Conservation (phyloP, 2,797 vertebrate genomes). For the Onychomys arenicola region DNA sequence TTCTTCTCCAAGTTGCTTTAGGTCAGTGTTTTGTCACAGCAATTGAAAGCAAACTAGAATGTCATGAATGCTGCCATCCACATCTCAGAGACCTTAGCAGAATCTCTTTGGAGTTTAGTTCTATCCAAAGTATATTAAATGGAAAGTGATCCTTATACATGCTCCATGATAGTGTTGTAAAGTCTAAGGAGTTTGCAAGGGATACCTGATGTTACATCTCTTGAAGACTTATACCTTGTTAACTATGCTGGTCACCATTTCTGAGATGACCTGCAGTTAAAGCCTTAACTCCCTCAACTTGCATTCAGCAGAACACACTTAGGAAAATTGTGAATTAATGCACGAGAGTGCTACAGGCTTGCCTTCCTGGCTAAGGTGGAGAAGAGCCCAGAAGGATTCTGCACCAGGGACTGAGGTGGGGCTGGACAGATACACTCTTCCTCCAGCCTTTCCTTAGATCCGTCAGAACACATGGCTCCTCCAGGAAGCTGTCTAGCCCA, state of each 20-base stretch:
- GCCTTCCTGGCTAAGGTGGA: neutral
- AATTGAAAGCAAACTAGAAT: neutral
- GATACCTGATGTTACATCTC: slow-evolving; percentile 12
- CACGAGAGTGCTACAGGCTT: neutral
- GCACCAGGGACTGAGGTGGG: neutral
- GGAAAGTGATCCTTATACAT: neutral
- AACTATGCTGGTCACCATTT: neutral
- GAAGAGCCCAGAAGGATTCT: neutral
- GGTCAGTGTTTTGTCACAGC: neutral
- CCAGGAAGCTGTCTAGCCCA: neutral
- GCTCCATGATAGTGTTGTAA: neutral
- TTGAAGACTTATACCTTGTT: neutral
- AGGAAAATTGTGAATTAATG: neutral
- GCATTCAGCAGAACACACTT: neutral
- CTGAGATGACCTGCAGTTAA: neutral
- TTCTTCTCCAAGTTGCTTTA: neutral
- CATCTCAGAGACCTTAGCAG: slow-evolving; percentile 30
- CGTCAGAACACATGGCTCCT: neutral
- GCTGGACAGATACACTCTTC: neutral
- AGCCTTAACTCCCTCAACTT: neutral
- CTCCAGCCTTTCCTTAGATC: neutral
- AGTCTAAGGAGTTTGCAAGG: slow-evolving; percentile 15
- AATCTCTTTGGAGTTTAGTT: slow-evolving; percentile 1
- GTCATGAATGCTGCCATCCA: neutral
- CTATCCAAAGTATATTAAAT: slow-evolving; percentile 22